phyloP scores from a whole-genome alignment of 2,888 invertebrate genomes.

The Tholera decimalis region DNA sequence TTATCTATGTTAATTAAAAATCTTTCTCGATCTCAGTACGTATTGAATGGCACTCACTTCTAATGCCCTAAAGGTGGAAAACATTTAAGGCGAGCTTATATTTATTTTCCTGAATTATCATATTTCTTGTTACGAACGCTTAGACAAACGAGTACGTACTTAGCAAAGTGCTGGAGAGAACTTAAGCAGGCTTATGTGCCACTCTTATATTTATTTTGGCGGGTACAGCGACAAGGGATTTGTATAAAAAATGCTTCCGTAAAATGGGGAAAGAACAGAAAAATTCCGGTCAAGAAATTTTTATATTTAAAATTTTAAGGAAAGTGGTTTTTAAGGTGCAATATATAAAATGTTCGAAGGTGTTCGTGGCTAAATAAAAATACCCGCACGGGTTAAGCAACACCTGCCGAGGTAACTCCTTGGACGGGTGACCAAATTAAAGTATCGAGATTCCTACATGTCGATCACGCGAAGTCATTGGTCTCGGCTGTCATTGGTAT shows the following conservation, averaged over 20 bases:
- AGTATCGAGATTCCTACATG: too few relatives aligned
- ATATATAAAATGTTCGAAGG: neutral
- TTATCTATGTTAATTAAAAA: too few relatives aligned
- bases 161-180: conserved; percentile 36
- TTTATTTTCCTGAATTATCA: conserved; percentile 1
- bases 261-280: conserved; percentile 24
- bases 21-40: too few relatives aligned
- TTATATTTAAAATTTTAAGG: conserved; percentile 33
- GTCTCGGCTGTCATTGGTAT: too few relatives aligned
- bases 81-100: neutral
- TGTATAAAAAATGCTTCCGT: conserved; percentile 28
- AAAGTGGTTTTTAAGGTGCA: conserved; percentile 1
- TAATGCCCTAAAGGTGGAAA: too few relatives aligned
- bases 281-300: conserved; percentile 15
- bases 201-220: conserved; percentile 15
- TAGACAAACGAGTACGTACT: conserved; percentile 33
- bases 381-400: too few relatives aligned
- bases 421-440: too few relatives aligned
- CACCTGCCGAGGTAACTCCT: too few relatives aligned
- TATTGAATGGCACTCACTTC: too few relatives aligned
- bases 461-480: too few relatives aligned
- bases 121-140: conserved; percentile 21
- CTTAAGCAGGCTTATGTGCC: conserved; percentile 45
- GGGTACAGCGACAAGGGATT: conserved; percentile 40
- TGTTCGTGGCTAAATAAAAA: too few relatives aligned